These are phyloP conservation scores for Epirrhoe tristata DNA, from an alignment of 2,888 invertebrate genomes.

Conservation along the genomic window DNA sequence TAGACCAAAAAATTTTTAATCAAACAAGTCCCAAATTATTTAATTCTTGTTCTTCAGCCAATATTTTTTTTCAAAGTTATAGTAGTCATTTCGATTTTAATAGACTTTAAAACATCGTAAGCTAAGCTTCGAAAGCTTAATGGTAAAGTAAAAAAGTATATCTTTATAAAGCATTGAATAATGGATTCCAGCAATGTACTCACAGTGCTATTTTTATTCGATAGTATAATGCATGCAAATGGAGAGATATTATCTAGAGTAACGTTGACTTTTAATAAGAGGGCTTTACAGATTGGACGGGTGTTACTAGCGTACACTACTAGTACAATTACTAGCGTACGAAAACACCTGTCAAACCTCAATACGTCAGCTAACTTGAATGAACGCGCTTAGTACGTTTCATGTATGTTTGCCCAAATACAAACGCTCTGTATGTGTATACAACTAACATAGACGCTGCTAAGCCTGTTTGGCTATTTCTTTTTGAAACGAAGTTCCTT, in stretches of 20 bases:
- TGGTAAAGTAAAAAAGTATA: neutral
- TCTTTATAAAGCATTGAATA: slow-evolving; percentile 2
- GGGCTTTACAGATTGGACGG: neutral
- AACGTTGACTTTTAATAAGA: slow-evolving; percentile 26
- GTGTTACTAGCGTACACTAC: neutral
- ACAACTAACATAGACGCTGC: too few relatives aligned
- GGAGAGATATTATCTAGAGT: slow-evolving; percentile 9
- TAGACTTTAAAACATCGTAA: neutral
- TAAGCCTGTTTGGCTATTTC: too few relatives aligned
- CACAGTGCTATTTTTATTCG: slow-evolving; percentile 8
- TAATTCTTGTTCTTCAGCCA: too few relatives aligned
- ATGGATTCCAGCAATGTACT: neutral
- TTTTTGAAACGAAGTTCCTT: too few relatives aligned
- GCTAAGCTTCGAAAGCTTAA: neutral
- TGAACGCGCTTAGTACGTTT: neutral
- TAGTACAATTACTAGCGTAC: too few relatives aligned
- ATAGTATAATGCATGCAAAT: slow-evolving; percentile 14
- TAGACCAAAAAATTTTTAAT: too few relatives aligned
- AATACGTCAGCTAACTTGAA: neutral
- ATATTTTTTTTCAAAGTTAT: too few relatives aligned
- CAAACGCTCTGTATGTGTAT: too few relatives aligned
- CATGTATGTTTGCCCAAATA: neutral
- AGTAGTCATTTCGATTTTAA: too few relatives aligned
- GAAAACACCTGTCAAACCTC: too few relatives aligned
- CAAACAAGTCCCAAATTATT: too few relatives aligned